Evolutionary conservation across 2,888 invertebrate species (phyloP).

Genomic region (Rotaria sp.): DNA sequence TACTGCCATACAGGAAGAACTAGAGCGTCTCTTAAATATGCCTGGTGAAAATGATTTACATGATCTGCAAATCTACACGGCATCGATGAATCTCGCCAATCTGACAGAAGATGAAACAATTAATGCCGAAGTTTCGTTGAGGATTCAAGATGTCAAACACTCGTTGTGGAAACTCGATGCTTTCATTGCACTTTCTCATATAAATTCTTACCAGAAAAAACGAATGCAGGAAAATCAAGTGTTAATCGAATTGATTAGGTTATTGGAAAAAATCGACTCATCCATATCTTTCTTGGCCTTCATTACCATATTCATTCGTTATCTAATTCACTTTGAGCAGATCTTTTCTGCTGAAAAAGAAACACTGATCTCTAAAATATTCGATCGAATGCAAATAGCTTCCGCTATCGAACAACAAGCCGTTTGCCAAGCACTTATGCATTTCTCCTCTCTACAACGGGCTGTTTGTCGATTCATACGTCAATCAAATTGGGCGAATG

Average conservation of each 20-base stretch:
- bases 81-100: neutral
- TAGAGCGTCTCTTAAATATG: too few relatives aligned
- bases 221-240: neutral
- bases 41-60: too few relatives aligned
- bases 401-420: neutral
- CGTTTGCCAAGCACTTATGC: neutral
- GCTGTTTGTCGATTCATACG: neutral
- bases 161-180: neutral
- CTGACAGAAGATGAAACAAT: neutral
- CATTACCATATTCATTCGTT: neutral
- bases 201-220: neutral
- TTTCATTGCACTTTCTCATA: neutral
- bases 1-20: neutral
- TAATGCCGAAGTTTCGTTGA: neutral
- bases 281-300: too few relatives aligned
- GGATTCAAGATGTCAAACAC: neutral
- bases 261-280: too few relatives aligned
- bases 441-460: neutral
- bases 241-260: too few relatives aligned
- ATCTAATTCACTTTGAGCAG: neutral
- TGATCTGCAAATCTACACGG: neutral
- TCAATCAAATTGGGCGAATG: neutral
- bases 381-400: neutral
- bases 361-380: neutral
- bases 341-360: neutral